Conservation (phyloP, 1,140 invertebrate genomes). For the Drosophila miranda region DNA sequence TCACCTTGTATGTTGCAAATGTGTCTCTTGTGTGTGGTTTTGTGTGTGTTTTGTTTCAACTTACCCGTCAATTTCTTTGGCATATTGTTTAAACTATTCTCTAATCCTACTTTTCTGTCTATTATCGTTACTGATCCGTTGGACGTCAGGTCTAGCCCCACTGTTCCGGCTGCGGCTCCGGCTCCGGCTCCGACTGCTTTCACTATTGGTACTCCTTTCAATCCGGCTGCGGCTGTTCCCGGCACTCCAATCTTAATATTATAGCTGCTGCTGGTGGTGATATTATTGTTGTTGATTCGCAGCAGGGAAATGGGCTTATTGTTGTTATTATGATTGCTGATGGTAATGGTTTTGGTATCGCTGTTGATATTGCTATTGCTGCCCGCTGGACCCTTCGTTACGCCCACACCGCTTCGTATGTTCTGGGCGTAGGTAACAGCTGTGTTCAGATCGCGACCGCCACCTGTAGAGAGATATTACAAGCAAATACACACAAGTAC, state of each 20-base stretch:
- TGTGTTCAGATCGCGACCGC: slow-evolving; percentile 90
- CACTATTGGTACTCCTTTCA: slow-evolving; percentile 23
- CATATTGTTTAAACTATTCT: slow-evolving; percentile 64
- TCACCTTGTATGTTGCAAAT: no score
- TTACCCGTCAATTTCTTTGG: slow-evolving; percentile 74
- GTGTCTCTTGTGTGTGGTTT: slow-evolving; percentile 2
- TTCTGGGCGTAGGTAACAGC: slow-evolving; percentile 86
- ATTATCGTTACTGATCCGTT: slow-evolving; percentile 37
- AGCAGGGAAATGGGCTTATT: slow-evolving; percentile 46
- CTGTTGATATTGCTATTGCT: slow-evolving; percentile 11
- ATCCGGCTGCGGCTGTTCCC: no score
- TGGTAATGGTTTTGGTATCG: slow-evolving; percentile 5
- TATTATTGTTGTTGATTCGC: slow-evolving; percentile 43
- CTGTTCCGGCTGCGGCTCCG: slow-evolving; percentile 7
- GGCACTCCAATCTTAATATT: slow-evolving; percentile 15
- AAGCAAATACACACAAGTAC: neutral
- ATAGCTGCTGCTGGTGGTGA: slow-evolving; percentile 36
- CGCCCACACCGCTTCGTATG: slow-evolving; percentile 62
- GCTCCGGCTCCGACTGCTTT: neutral
- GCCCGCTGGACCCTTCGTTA: slow-evolving; percentile 23
- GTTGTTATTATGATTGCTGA: slow-evolving; percentile 40
- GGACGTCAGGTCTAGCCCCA: slow-evolving; percentile 40
- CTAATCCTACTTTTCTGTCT: slow-evolving; percentile 50
- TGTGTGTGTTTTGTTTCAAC: slow-evolving; percentile 29
- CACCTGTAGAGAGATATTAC: slow-evolving; percentile 83